phyloP scores from a whole-genome alignment of 2,888 invertebrate genomes.

The Salpingus planirostris region DNA sequence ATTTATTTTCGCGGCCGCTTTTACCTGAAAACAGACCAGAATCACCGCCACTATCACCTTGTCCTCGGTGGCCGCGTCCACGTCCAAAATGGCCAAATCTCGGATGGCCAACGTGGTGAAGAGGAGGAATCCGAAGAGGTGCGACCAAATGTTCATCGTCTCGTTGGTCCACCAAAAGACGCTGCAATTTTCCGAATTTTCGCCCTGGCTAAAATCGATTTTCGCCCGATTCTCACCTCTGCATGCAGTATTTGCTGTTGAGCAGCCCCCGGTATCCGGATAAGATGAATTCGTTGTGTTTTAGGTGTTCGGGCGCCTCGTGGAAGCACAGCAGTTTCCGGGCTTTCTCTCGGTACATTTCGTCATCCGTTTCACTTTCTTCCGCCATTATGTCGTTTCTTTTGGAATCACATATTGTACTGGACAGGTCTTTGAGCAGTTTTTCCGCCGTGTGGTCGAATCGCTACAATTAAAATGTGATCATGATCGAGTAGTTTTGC shows the following conservation, averaged over 20 bases:
- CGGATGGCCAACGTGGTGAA: constrained; percentile 77
- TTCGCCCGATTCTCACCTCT: constrained; percentile 73
- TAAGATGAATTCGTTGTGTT: constrained; percentile 79
- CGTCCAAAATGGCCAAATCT: constrained; percentile 70
- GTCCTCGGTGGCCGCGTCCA: constrained; percentile 70
- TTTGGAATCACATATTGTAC: too few species aligned
- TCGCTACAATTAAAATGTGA: too few species aligned
- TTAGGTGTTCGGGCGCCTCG: constrained; percentile 71
- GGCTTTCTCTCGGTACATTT: neutral
- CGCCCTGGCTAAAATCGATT: too few species aligned
- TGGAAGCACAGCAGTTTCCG: constrained; percentile 33
- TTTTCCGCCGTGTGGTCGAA: too few species aligned
- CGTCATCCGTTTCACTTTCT: constrained; percentile 2
- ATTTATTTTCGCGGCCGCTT: constrained; percentile 1
- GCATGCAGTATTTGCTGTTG: constrained; percentile 73
- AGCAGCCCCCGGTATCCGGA: constrained; percentile 78
- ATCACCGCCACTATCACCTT: constrained; percentile 77
- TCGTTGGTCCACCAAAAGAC: constrained; percentile 97
- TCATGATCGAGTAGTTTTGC: too few species aligned
- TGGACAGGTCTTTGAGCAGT: too few species aligned
- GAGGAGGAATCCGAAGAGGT: constrained; percentile 77
- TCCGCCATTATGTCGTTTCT: neutral
- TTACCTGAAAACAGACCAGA: constrained; percentile 81
- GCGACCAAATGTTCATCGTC: constrained; percentile 96
- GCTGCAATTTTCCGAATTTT: too few species aligned